Conservation (phyloP, 2,797 vertebrate species). For the Numenius phaeopus region DNA sequence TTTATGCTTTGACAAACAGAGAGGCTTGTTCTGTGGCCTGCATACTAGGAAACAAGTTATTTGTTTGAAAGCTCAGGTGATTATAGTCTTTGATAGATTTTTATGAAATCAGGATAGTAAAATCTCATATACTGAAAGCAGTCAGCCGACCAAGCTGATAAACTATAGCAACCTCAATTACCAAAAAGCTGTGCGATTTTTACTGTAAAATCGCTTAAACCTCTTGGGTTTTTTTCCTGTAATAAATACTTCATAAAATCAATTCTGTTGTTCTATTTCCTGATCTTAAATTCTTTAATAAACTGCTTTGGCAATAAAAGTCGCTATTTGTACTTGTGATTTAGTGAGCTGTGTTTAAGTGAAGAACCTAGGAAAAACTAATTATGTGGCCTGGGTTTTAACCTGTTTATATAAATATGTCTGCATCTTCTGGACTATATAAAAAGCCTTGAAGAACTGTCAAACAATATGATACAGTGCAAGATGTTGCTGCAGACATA, state of each 20-base stretch:
- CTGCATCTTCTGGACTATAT: not conserved
- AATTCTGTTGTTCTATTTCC: not conserved
- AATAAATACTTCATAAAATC: not conserved
- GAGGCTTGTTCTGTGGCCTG: not conserved
- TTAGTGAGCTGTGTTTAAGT: not conserved
- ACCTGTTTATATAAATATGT: not conserved
- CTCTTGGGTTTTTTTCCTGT: not conserved
- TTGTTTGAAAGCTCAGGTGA: constrained; percentile 29
- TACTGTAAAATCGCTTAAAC: not conserved
- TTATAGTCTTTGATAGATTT: not conserved
- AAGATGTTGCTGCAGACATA: not conserved
- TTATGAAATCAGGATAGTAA: not conserved
- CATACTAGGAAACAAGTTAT: not conserved
- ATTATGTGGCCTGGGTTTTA: not conserved
- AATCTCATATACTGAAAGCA: not conserved
- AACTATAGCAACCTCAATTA: not conserved
- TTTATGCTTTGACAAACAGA: not conserved
- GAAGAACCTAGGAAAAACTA: not conserved
- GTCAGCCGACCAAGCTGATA: not conserved
- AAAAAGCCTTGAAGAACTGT: not conserved
- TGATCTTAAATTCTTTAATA: not conserved
- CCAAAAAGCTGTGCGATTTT: not conserved
- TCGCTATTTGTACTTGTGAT: not conserved
- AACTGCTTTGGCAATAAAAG: not conserved
- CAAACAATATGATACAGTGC: not conserved